Conservation (phyloP, 2,113 vertebrate genomes). For the Vanacampus margaritifer region DNA sequence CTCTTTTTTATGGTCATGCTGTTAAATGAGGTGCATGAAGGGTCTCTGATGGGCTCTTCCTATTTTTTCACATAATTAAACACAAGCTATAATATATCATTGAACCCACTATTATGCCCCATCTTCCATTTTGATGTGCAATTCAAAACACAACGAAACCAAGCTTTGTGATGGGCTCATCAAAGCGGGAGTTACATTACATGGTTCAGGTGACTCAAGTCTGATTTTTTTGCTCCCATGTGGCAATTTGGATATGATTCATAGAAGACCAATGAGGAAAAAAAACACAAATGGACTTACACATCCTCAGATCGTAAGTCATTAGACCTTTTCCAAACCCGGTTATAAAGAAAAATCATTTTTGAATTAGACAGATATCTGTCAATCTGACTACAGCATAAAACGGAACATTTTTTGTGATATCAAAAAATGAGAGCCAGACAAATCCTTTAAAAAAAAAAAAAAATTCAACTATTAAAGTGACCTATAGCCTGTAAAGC, state of each 20-base stretch:
- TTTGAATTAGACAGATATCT: no score
- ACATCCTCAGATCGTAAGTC: no score
- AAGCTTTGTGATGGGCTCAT: slow-evolving; percentile 46
- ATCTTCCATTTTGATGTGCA: slow-evolving; percentile 29
- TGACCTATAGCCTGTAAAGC: no score
- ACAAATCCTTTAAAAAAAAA: no score
- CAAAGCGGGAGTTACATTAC: slow-evolving; percentile 9
- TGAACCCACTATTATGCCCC: slow-evolving; percentile 27
- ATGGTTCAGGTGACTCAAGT: not conserved
- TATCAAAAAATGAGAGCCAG: no score
- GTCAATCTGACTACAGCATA: no score
- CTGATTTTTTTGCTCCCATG: not conserved
- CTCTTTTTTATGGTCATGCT: slow-evolving; percentile 57
- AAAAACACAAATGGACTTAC: not conserved
- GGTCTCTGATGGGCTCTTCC: slow-evolving; percentile 57
- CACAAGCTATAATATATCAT: slow-evolving; percentile 48
- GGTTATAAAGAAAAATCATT: no score
- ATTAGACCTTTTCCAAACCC: not conserved
- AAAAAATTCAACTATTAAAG: no score
- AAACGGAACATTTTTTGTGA: no score
- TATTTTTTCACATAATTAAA: slow-evolving; percentile 65
- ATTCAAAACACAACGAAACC: slow-evolving; percentile 33
- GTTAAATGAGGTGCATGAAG: slow-evolving; percentile 64
- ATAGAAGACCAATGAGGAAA: not conserved
- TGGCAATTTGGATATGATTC: not conserved